Base-by-base conservation (phyloP, 2,888 invertebrate genomes). In the Lysandra coridon region DNA sequence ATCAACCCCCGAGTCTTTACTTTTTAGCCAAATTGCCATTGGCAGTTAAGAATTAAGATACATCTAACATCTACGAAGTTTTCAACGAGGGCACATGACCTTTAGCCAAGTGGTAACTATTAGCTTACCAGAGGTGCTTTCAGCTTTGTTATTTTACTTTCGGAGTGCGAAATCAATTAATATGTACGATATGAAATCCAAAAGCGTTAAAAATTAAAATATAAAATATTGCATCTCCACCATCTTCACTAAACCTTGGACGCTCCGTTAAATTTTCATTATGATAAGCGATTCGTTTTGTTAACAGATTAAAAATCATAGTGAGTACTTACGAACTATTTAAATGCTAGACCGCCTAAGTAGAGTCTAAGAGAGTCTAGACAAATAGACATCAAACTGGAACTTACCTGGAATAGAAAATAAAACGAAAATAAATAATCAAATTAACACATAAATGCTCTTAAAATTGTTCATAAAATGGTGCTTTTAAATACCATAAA, bases 321-420 rank as follows among this genome's bases (percentile, higher is more conserved):
- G 23, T 64, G 64, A 33, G 69, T 37, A 69, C 69, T 37, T 69
- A 37, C 69, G 12, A 69, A 69, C 14, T 69, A 33, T 4, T 14
- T 5, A 69, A 69, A 69, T 33, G 30, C 64, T 64, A 30, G 30
- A 64, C 30, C 23, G 2, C 23, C 30, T 10, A 30, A 30, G 30
- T 64, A 23, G 30, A 64, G 30, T 64, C 64, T 64, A 10, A 2
- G 6, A 64, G 64, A 23, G 6, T 64, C 30, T 64, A 64, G 33
- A 69, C 14, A 33, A 14, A 69, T 69, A 69, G 37, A 69, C 69
- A 14, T 69, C 33, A 69, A 69, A 33, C 33, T 23, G 69, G 69
- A 69, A 69, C 69, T 69, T 69, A 69, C 69, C 69, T 69, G 69
- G 14, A 69, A 69, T 49, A 12, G 49, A 69, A 37, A 62, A 62